Conservation (phyloP, 2,113 vertebrate species). For the Acanthochromis polyacanthus region DNA sequence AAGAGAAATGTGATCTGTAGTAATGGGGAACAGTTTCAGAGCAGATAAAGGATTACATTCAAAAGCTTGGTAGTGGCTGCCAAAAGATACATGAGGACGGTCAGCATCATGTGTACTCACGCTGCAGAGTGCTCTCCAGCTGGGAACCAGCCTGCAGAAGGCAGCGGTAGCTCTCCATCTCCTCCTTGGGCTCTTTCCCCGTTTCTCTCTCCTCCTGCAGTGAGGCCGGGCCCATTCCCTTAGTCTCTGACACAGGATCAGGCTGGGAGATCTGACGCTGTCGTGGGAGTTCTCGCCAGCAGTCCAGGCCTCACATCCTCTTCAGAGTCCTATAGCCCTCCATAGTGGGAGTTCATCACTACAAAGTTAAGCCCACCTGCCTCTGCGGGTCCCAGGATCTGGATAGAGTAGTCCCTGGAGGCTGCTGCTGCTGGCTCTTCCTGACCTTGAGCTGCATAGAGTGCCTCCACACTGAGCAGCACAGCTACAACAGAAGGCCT, state of each 20-base stretch:
- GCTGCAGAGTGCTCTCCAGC: constrained; percentile 85
- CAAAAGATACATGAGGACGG: constrained; percentile 31
- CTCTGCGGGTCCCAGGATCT: constrained; percentile 36
- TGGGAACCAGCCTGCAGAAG: constrained; percentile 87
- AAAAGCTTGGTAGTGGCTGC: constrained; percentile 17
- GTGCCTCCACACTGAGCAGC: constrained; percentile 43
- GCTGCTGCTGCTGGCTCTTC: constrained; percentile 30
- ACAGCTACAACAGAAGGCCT: constrained; percentile 36
- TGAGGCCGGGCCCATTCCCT: constrained; percentile 82
- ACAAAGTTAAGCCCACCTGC: constrained; percentile 32
- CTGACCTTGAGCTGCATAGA: constrained; percentile 76
- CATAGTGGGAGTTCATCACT: constrained; percentile 13
- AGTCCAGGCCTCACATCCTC: constrained; percentile 76
- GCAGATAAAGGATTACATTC: neutral
- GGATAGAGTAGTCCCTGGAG: constrained; percentile 40
- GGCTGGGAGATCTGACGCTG: constrained; percentile 24
- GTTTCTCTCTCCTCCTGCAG: constrained; percentile 73
- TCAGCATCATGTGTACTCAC: constrained; percentile 80
- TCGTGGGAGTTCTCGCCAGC: constrained; percentile 31
- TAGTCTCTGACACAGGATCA: constrained; percentile 36
- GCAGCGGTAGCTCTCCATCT: constrained; percentile 88
- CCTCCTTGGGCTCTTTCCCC: constrained; percentile 75
- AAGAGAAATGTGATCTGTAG: neutral
- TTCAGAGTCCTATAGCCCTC: constrained; percentile 17
- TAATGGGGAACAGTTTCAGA: neutral